Evolutionary conservation across 2,113 vertebrate genomes (phyloP).

Genomic region (Engystomops pustulosus): DNA sequence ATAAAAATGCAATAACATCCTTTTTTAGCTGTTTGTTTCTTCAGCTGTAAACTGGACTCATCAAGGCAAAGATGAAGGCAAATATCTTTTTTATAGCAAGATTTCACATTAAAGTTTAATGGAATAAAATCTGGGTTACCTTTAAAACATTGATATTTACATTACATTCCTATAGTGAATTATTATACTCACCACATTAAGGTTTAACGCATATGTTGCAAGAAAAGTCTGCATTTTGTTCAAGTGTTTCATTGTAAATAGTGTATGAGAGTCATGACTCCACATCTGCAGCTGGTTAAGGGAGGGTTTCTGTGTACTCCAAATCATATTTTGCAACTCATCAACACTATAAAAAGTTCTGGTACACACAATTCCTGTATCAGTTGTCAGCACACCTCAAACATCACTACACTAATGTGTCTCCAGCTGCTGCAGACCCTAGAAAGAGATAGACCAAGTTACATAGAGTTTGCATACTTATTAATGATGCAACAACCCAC

Average conservation of each 20-base stretch:
- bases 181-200: constrained; percentile 18
- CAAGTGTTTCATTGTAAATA: constrained; percentile 35
- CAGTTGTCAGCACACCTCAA: constrained; percentile 42
- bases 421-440: constrained; percentile 40
- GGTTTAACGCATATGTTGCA: constrained; percentile 12
- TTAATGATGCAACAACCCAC: constrained; percentile 22
- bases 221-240: constrained; percentile 9
- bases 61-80: too few relatives aligned
- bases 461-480: constrained; percentile 29
- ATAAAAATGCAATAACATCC: too few relatives aligned
- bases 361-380: constrained; percentile 44
- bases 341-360: constrained; percentile 51
- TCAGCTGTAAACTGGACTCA: too few relatives aligned
- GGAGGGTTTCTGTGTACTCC: constrained; percentile 34
- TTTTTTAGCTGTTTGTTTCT: too few relatives aligned
- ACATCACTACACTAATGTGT: constrained; percentile 32
- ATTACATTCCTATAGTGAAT: constrained; percentile 18
- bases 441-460: constrained; percentile 24
- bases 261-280: constrained; percentile 29
- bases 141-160: constrained; percentile 16
- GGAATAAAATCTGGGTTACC: too few relatives aligned
- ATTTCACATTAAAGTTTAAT: too few relatives aligned
- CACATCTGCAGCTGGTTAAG: constrained; percentile 50
- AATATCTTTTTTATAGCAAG: too few relatives aligned
- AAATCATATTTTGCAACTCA: constrained; percentile 52